Evolutionary conservation across 2,888 invertebrate genomes (phyloP).

Genomic region (Philopedon plagiatum): DNA sequence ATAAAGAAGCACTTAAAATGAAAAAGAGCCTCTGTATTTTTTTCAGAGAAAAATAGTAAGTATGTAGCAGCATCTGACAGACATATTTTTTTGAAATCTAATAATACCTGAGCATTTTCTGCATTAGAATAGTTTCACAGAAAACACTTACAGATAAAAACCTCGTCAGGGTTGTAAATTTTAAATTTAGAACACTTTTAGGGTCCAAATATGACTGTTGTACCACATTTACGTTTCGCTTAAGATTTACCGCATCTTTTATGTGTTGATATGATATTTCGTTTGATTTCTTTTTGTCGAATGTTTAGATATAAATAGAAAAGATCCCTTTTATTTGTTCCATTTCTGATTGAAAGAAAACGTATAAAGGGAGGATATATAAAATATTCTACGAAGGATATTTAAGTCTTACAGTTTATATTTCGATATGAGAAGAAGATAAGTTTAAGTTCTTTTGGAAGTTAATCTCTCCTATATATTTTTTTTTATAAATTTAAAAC

Average conservation of each 20-base stretch:
- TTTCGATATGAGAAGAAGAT: slow-evolving; percentile 1
- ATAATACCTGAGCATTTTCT: neutral
- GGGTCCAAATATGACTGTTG: neutral
- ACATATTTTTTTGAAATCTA: neutral
- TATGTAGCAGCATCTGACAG: neutral
- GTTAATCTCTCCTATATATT: neutral
- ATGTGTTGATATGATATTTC: neutral
- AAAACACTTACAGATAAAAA: slow-evolving; percentile 1
- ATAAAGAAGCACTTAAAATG: no score
- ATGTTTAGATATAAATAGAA: slow-evolving; percentile 3
- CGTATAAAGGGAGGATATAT: neutral
- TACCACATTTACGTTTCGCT: neutral
- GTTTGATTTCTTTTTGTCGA: neutral
- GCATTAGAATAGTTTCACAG: neutral
- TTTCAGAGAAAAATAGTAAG: no score
- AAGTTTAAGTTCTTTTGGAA: slow-evolving; percentile 13
- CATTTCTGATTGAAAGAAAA: neutral
- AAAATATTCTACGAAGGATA: neutral
- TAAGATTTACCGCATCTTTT: neutral
- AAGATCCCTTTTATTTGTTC: neutral
- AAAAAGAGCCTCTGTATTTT: no score
- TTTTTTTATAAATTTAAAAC: neutral
- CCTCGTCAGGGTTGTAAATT: neutral
- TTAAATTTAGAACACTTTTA: neutral
- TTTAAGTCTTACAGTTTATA: neutral